Base-by-base conservation (phyloP, 2,888 invertebrate genomes). In the Spilarctia lutea region DNA sequence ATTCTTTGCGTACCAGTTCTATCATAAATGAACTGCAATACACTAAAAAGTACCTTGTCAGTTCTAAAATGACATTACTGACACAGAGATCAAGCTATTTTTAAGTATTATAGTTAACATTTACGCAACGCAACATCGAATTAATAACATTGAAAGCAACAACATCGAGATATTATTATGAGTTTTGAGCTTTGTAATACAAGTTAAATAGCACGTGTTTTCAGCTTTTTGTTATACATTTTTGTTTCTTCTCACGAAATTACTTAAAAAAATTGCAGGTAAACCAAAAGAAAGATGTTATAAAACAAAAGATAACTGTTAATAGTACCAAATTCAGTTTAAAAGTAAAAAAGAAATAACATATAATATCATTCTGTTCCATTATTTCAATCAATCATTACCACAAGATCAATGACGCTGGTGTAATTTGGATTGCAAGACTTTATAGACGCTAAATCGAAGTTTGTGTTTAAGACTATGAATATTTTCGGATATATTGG, bases 71-170 rank as follows among this genome's bases (percentile, higher is more conserved):
- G 45, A 45, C 45, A 45, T 3, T 3, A 45, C 0, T 45, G 45
- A 45, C 45, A 45, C 45, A 45, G 16, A 45, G 45, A 45, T 45
- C 45, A 45, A 45, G 45, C 16, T 45, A 13, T 45, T 45, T 7
- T 45, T 16, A 16, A 45, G 45, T 13, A 45, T 16, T 45, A 45
- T 65, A 52, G 6, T 39, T 39, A n/a, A 33, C 20, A 65, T 24
- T 42, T 69, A 56, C 20, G 74, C 30, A 75, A 83, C 33, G 75
- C 74, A 74, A 65, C 69, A 75, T 52, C 42, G 56, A 81, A 79
- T 78, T 74, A 60, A 60, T 67, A 35, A 77, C 66, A 74, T 56
- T 65, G 78, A 66, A 83, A 78, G 74, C 76, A 69, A 75, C 24
- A 72, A 76, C 68, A 73, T 39, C 35, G 13, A 60, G 56, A 39